A percentile compares a stretch with the other conserved stretches of the same genome.
phyloP scores from a whole-genome alignment of 1,140 invertebrate species.

The Rhynchophorus ferrugineus region DNA sequence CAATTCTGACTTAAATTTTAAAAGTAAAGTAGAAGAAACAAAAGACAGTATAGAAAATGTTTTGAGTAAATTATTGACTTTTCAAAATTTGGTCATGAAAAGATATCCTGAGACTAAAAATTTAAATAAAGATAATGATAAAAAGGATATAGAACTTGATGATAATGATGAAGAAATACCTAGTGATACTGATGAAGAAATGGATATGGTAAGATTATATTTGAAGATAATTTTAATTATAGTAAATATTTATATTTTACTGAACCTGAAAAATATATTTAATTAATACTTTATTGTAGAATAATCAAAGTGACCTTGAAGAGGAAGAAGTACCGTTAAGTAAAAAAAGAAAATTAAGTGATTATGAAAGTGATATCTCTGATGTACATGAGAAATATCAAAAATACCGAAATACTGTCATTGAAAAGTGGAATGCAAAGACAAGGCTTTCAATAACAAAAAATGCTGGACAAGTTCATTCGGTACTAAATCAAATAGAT shows the following conservation, averaged over 20 bases:
- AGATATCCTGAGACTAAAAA: constrained; percentile 59
- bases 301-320: constrained; percentile 40
- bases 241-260: background rate
- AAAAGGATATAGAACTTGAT: constrained; percentile 36
- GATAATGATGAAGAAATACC: constrained; percentile 46
- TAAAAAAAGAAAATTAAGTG: constrained; percentile 54
- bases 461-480: constrained; percentile 57
- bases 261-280: no score
- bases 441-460: constrained; percentile 58
- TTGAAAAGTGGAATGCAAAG: constrained; percentile 91
- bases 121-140: constrained; percentile 27
- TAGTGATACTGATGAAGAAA: constrained; percentile 43
- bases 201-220: background rate
- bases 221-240: background rate
- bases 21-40: constrained; percentile 44
- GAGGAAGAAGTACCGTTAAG: constrained; percentile 36
- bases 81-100: constrained; percentile 54
- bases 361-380: constrained; percentile 56
- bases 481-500: constrained; percentile 80
- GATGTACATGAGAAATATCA: constrained; percentile 57
- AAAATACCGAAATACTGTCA: constrained; percentile 65
- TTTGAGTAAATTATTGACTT: constrained; percentile 55
- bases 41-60: constrained; percentile 49
- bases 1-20: constrained; percentile 43
- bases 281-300: constrained; percentile 16